Evolutionary conservation across 2,113 vertebrate genomes (phyloP), one percentile per base, ranked within the genome.

Genomic region (Mesocricetus auratus): DNA sequence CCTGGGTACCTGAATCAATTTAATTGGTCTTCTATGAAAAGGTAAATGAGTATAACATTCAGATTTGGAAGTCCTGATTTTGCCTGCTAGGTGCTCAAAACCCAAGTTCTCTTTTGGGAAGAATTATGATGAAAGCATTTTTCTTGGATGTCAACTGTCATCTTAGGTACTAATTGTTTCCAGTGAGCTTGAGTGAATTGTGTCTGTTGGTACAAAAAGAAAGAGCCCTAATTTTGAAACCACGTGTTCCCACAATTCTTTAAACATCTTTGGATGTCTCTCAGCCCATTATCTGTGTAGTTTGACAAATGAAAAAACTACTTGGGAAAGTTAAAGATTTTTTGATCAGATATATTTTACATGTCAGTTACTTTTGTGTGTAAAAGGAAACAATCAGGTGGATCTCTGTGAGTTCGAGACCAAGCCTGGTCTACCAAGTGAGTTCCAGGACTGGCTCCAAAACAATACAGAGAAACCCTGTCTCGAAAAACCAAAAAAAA

Each of bases 1-100:
- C 50, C 21, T 92, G 16, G 45, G 87, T 60, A 75, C 29, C 29
- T 95, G 75, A 95, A 88, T 71, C 58, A 75, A 79, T 3, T 85
- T 79, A 92, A 45, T 24, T 81, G 22, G 7, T 71, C 73, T 12
- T 86, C 2, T 22, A 42, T 58, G 7, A 16, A 91, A 6, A 94
- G 1, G 17, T 73, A 89, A 89, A 91, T n/a, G 8, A 89, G 13
- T 36, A 45, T 85, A 62, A 36, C 3, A 68, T 60, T 90, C 29
- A 73, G 24, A 66, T 21, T 24, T 16, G 11, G 15, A 22, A 33
- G 31, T 21, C 21, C 60, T 45, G 9, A 11, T 2, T 85, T 91
- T 68, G 31, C 47, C 56, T 83, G 3, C 11, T 69, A 17, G 2
- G 47, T 16, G 79, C 2, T 78, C 15, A 78, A 1, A 89, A 22